Base-by-base conservation (phyloP, 2,888 invertebrate genomes). In the Drosophila birchii region DNA sequence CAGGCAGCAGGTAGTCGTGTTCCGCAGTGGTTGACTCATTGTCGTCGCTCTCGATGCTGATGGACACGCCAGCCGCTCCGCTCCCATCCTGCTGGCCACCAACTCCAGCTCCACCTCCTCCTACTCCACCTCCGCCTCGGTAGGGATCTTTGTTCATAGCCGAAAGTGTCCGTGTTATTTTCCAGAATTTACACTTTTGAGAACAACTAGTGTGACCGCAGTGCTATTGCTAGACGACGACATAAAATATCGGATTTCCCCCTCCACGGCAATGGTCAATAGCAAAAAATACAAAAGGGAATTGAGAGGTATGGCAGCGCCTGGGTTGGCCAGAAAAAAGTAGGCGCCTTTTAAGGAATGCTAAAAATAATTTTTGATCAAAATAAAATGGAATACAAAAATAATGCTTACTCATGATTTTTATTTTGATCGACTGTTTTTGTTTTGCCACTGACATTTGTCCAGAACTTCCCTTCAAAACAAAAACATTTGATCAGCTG, bases 1-100 rank as follows among this genome's bases (percentile, higher is more conserved):
- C 55, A 8, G 84, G 87, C 63, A 89, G 72, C 58, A 89, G 56
- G 41, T 64, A 87, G 54, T 85, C 88, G 18, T 88, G 59, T 47
- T 88, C 88, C 41, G 88, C 88, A 34, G 86, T 79, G 5, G 89
- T 85, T 75, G 89, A 89, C 55, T 86, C 86, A 83, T 86, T 86
- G 57, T 88, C 81, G 18, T 90, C 81, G 20, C 71, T 70, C 54
- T 86, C 85, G 43, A 84, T 81, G 61, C 70, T 80, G 32, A 84
- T 84, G 29, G 80, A 73, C 26, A 73, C 76, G 45, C 71, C 76
- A 0, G 76, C 18, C 16, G 53, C 45, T n/a, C 34, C 41, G 45
- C 61, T 57, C 53, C 80, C 78, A 0, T 62, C 44, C 14, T 62
- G 74, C 20, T 32, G 57, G 8, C 58, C 67, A 49, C 58, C 68